A percentile compares a stretch with the other conserved stretches of the same genome.
Conservation (phyloP, 2,113 vertebrate genomes). For the Rhineura floridana region DNA sequence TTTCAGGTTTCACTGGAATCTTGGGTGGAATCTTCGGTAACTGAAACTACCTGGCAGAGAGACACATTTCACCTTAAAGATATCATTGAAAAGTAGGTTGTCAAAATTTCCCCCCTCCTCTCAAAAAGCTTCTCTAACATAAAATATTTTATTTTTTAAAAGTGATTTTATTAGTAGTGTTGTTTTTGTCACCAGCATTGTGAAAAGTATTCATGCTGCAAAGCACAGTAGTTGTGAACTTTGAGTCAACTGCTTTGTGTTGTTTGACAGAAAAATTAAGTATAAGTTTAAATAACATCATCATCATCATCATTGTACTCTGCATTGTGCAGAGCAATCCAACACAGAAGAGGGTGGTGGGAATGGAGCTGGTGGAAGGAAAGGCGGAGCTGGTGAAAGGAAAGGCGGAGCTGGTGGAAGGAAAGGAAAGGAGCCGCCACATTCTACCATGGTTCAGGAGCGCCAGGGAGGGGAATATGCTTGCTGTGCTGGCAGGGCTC, state of each 20-base stretch:
- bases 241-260: background rate
- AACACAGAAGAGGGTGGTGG: no score
- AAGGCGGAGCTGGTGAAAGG: no score
- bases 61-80: background rate
- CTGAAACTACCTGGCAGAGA: background rate
- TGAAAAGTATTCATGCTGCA: background rate
- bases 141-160: background rate
- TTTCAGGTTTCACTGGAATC: background rate
- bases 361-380: no score
- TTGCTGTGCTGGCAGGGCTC: no score
- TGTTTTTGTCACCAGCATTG: background rate
- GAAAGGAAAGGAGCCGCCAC: no score
- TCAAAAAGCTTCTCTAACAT: background rate
- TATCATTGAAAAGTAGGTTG: slow-evolving; percentile 5
- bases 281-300: background rate
- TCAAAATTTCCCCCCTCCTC: background rate
- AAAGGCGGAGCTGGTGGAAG: no score
- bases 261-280: background rate
- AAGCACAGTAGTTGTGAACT: background rate
- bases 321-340: no score
- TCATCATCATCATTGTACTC: background rate
- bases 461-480: no score
- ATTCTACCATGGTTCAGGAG: no score
- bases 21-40: no score
- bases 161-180: background rate